These are phyloP conservation scores for Phenganax subtilis DNA, from an alignment of 92 coral and sea anemone genomes.

Conservation along the genomic window DNA sequence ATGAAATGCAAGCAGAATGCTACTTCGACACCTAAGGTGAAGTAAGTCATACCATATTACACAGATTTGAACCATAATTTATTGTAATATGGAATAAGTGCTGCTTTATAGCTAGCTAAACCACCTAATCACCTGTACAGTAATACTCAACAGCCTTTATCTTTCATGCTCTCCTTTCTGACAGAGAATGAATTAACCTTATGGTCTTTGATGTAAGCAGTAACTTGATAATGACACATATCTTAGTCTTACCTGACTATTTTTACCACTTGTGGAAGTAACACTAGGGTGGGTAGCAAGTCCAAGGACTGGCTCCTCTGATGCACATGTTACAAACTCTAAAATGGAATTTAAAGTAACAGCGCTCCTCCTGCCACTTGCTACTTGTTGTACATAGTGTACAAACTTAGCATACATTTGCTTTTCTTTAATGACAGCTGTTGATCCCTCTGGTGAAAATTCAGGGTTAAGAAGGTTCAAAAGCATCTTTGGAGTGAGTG, in stretches of 20 bases:
- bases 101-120: too few relatives aligned
- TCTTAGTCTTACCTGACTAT: background rate
- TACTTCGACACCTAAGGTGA: too few relatives aligned
- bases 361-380: background rate
- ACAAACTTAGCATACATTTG: background rate
- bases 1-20: too few relatives aligned
- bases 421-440: background rate
- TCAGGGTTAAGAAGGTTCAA: background rate
- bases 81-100: too few relatives aligned
- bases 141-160: too few relatives aligned
- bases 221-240: background rate
- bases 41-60: too few relatives aligned
- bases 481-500: background rate
- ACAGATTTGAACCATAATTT: too few relatives aligned
- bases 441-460: slow-evolving; percentile 1
- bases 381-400: background rate
- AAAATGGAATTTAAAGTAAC: background rate
- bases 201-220: background rate
- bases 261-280: background rate
- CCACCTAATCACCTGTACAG: too few relatives aligned
- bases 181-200: too few relatives aligned
- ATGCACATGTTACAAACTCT: slow-evolving; percentile 1
- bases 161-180: too few relatives aligned
- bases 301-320: slow-evolving; percentile 11
- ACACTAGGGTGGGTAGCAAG: background rate